Conservation (phyloP, 2,888 invertebrate genomes). For the Scrobipalpa atriplicella region DNA sequence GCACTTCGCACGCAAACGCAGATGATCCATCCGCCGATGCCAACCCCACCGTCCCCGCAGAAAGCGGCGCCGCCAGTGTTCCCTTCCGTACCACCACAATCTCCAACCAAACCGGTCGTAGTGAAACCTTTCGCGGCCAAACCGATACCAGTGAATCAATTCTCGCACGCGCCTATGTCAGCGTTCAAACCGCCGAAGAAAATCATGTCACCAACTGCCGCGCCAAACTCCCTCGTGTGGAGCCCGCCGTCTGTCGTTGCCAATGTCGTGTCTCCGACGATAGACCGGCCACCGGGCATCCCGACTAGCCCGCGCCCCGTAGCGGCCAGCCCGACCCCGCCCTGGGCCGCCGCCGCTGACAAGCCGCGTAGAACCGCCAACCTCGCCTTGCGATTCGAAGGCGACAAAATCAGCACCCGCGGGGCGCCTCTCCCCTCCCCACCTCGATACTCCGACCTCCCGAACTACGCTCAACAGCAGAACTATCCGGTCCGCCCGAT, state of each 20-base stretch:
- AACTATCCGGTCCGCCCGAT: constrained; percentile 61
- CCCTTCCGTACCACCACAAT: constrained; percentile 39
- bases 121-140: constrained; percentile 79
- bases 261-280: constrained; percentile 55
- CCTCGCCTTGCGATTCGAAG: constrained; percentile 82
- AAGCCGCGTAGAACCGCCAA: constrained; percentile 77
- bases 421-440: constrained; percentile 41
- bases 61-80: constrained; percentile 14
- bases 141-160: constrained; percentile 86
- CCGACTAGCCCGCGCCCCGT: constrained; percentile 35
- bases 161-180: constrained; percentile 90
- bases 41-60: constrained; percentile 33
- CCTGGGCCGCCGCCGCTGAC: constrained; percentile 71
- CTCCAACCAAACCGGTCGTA: constrained; percentile 57
- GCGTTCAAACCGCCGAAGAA: constrained; percentile 86
- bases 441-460: constrained; percentile 42
- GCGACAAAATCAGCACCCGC: constrained; percentile 40
- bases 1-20: constrained; percentile 41
- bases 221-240: constrained; percentile 64
- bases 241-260: constrained; percentile 68
- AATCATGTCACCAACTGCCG: constrained; percentile 62
- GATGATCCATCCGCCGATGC: constrained; percentile 11
- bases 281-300: constrained; percentile 49
- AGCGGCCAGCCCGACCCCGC: constrained; percentile 48
- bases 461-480: constrained; percentile 51